A percentile compares a stretch with the other conserved stretches of the same genome.
phyloP scores from a whole-genome alignment of 2,797 vertebrate species.

The Melanotaenia maccullochi region DNA sequence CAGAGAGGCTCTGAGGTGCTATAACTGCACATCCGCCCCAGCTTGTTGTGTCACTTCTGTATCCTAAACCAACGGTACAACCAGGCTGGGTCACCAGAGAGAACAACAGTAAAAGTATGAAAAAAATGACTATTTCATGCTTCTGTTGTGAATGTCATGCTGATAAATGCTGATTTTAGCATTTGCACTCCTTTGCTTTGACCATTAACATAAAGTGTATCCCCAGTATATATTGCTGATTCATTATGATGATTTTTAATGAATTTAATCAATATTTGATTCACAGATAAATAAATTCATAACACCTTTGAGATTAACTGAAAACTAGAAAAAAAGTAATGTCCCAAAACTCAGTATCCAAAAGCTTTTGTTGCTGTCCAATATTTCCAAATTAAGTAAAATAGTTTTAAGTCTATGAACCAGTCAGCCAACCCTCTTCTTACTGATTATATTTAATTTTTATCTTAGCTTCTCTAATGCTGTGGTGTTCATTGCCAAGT shows the following conservation, averaged over 20 bases:
- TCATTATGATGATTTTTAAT: neutral
- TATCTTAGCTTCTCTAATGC: neutral
- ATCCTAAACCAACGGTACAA: neutral
- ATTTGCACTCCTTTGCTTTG: neutral
- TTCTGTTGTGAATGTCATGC: neutral
- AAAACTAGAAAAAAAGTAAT: neutral
- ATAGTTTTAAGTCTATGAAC: neutral
- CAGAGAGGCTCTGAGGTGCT: conserved; percentile 23
- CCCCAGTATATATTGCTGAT: neutral
- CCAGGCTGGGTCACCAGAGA: neutral
- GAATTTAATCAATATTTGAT: neutral
- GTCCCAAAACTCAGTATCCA: neutral
- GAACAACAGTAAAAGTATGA: neutral
- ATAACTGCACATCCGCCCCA: conserved; percentile 36
- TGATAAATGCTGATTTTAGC: neutral
- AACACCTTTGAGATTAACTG: neutral
- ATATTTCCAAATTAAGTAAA: neutral
- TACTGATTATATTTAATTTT: neutral
- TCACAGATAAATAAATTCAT: neutral
- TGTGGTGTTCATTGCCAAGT: conserved; percentile 6
- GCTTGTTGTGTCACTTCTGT: conserved; percentile 34
- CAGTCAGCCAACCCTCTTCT: neutral
- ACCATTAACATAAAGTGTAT: neutral
- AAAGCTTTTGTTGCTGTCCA: neutral
- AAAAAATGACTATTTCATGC: neutral